These are phyloP conservation scores for Spea multiplicata DNA, from an alignment of 2,113 vertebrate genomes.

Conservation along the genomic window DNA sequence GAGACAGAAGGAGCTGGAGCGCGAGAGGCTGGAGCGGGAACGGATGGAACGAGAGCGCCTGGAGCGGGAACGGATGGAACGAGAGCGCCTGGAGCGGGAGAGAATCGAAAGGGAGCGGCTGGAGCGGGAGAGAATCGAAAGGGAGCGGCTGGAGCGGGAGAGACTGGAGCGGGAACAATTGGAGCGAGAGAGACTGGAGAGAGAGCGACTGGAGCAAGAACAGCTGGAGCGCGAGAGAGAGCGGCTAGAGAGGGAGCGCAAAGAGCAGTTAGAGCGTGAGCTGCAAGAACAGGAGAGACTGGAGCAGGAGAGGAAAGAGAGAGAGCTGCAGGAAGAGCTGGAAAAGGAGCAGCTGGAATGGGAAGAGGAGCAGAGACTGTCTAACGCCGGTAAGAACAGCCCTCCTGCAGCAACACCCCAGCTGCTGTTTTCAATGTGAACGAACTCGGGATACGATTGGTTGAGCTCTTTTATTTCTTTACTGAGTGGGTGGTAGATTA, in stretches of 20 bases:
- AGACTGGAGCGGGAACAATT: conserved; percentile 72
- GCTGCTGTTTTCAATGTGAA: too few species aligned
- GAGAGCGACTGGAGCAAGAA: conserved; percentile 73
- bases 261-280: conserved; percentile 60
- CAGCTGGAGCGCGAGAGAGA: conserved; percentile 68
- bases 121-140: conserved; percentile 61
- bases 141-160: conserved; percentile 73
- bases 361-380: conserved; percentile 86
- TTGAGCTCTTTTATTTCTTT: too few species aligned
- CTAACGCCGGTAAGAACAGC: conserved; percentile 80
- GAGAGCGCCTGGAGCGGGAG: conserved; percentile 74
- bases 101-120: conserved; percentile 65
- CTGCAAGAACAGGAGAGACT: conserved; percentile 70
- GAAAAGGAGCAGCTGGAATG: conserved; percentile 75
- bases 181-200: conserved; percentile 74
- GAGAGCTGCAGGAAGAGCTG: conserved; percentile 69
- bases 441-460: too few species aligned
- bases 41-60: conserved; percentile 59
- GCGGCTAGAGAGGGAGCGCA: conserved; percentile 62
- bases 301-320: conserved; percentile 68
- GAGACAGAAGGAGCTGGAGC: conserved; percentile 83
- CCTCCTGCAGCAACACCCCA: too few species aligned
- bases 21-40: conserved; percentile 70
- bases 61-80: conserved; percentile 69
- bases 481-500: too few species aligned